Percentiles rank a stretch among this genome's conserved stretches.
These are phyloP conservation scores for Pseudomugil gertrudae DNA, from an alignment of 2,797 vertebrate species.

Conservation along the genomic window DNA sequence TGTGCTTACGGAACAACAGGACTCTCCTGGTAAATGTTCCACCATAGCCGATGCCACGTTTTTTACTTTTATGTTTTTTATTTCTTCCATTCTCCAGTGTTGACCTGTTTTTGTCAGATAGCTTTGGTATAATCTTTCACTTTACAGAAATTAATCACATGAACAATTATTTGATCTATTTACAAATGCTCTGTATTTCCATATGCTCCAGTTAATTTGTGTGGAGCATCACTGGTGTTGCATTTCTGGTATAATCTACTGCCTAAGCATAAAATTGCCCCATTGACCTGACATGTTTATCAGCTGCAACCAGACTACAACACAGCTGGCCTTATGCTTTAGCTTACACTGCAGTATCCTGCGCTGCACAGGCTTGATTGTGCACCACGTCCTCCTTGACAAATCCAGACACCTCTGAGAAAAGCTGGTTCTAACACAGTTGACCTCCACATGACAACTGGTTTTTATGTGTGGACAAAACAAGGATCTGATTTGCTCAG, in stretches of 20 bases:
- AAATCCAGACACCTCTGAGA: background rate
- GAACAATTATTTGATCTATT: background rate
- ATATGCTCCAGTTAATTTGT: too few species aligned
- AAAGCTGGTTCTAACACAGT: background rate
- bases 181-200: too few species aligned
- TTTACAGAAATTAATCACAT: background rate
- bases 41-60: too few species aligned
- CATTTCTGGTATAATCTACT: slow-evolving; percentile 26
- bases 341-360: slow-evolving; percentile 46
- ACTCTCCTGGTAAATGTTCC: too few species aligned
- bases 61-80: too few species aligned
- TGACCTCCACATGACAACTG: slow-evolving; percentile 27
- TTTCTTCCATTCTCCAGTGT: too few species aligned
- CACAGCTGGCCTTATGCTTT: slow-evolving; percentile 49
- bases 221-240: slow-evolving; percentile 4
- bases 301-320: slow-evolving; percentile 34
- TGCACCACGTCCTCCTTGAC: slow-evolving; percentile 16
- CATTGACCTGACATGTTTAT: slow-evolving; percentile 53
- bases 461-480: slow-evolving; percentile 14
- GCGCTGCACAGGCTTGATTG: slow-evolving; percentile 27
- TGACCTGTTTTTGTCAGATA: background rate
- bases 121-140: too few species aligned
- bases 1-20: too few species aligned
- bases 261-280: slow-evolving; percentile 47
- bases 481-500: slow-evolving; percentile 7